Conservation (phyloP, 2,113 vertebrate genomes). For the Athene cunicularia region DNA sequence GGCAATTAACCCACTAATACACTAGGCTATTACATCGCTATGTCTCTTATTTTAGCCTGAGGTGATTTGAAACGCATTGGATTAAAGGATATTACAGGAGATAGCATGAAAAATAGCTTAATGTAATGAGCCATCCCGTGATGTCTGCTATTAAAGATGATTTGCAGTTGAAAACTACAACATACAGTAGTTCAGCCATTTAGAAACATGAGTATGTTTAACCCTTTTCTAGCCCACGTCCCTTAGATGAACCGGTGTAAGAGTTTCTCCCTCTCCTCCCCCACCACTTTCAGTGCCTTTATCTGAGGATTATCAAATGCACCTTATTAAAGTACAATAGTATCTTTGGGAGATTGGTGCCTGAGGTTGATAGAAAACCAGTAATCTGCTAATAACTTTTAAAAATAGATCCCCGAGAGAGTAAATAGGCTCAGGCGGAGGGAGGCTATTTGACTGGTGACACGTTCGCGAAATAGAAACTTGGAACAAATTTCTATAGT, state of each 20-base stretch:
- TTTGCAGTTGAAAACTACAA: conserved; percentile 88
- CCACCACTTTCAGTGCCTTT: neutral
- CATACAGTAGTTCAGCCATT: conserved; percentile 84
- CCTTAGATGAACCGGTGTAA: neutral
- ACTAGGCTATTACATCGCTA: conserved; percentile 86
- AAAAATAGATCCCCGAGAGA: conserved; percentile 73
- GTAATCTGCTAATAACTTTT: conserved; percentile 83
- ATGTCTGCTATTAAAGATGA: conserved; percentile 89
- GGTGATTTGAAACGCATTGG: conserved; percentile 88
- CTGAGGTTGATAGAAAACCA: conserved; percentile 77
- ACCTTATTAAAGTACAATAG: conserved; percentile 74
- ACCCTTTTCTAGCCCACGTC: conserved; percentile 65
- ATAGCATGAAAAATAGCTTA: conserved; percentile 90
- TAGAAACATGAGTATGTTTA: conserved; percentile 72
- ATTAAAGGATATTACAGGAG: conserved; percentile 90
- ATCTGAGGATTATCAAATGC: conserved; percentile 74
- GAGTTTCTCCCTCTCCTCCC: neutral
- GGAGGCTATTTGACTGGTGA: conserved; percentile 20
- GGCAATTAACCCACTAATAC: conserved; percentile 90
- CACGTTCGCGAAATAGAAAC: neutral
- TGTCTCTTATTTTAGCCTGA: conserved; percentile 88
- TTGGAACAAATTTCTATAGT: neutral
- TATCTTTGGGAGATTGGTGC: conserved; percentile 72
- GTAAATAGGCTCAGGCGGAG: conserved; percentile 66
- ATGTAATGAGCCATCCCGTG: conserved; percentile 88